These are phyloP conservation scores for Xerus rutilus DNA, from an alignment of 2,797 vertebrate genomes.

Conservation along the genomic window DNA sequence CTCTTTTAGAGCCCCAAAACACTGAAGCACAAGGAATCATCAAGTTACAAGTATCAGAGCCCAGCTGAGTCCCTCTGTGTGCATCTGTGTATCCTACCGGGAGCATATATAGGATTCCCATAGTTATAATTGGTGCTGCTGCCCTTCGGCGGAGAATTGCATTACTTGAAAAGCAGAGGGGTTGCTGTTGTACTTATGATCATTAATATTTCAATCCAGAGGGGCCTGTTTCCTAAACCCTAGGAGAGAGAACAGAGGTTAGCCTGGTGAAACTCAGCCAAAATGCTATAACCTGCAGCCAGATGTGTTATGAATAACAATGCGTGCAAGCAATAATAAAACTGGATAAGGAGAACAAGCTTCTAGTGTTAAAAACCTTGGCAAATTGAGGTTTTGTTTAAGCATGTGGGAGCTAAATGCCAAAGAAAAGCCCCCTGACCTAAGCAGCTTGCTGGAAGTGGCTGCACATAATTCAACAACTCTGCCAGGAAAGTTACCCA, in stretches of 20 bases:
- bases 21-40: conserved; percentile 67
- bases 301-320: conserved; percentile 70
- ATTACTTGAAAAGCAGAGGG: conserved; percentile 75
- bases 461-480: conserved; percentile 66
- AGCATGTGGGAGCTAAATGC: conserved; percentile 69
- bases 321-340: conserved; percentile 26
- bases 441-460: conserved; percentile 49
- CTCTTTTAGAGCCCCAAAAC: conserved; percentile 60
- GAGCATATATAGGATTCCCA: conserved; percentile 73
- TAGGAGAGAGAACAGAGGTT: conserved; percentile 71
- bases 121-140: conserved; percentile 65
- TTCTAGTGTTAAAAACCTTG: conserved; percentile 67
- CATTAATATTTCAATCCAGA: conserved; percentile 79
- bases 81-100: conserved; percentile 72
- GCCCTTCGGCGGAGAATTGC: conserved; percentile 73
- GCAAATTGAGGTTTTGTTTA: conserved; percentile 78
- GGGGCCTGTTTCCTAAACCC: conserved; percentile 70
- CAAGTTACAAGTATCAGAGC: conserved; percentile 64
- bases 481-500: conserved; percentile 48
- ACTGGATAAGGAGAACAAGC: background rate
- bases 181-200: conserved; percentile 68
- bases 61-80: conserved; percentile 69
- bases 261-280: conserved; percentile 42
- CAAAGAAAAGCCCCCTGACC: conserved; percentile 72
- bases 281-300: conserved; percentile 70